Conservation (phyloP, 2,113 vertebrate genomes). For the Hydrochoerus hydrochaeris region DNA sequence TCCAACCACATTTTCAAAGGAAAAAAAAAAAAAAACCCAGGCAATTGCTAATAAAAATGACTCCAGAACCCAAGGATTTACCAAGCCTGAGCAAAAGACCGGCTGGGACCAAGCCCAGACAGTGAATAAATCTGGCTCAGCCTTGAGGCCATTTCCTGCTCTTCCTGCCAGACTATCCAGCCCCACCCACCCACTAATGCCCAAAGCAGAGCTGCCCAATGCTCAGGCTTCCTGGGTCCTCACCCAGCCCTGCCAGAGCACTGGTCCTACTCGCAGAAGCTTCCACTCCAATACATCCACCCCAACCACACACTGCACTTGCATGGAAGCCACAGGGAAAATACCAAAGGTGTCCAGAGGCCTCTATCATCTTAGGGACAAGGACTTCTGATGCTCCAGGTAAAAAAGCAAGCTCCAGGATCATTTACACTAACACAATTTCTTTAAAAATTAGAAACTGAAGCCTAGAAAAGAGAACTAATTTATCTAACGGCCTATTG, state of each 20-base stretch:
- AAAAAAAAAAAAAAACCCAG: constrained; percentile 40
- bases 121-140: constrained; percentile 85
- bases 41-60: constrained; percentile 89
- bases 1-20: constrained; percentile 86
- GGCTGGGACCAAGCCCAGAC: constrained; percentile 84
- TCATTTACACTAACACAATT: not conserved
- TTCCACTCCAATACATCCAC: too few species aligned
- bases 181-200: constrained; percentile 29
- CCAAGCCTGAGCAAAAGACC: constrained; percentile 81
- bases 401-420: not conserved
- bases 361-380: not conserved
- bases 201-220: not conserved
- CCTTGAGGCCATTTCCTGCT: constrained; percentile 78
- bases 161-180: constrained; percentile 74
- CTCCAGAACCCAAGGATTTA: constrained; percentile 87
- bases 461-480: not conserved
- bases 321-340: not conserved
- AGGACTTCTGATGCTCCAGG: not conserved
- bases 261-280: rapidly evolving
- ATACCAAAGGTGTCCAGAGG: not conserved
- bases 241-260: not conserved
- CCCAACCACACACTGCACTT: not conserved
- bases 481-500: not conserved
- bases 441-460: not conserved
- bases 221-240: not conserved